Conservation (phyloP, 2,797 vertebrate genomes). For the Remorina albescens region DNA sequence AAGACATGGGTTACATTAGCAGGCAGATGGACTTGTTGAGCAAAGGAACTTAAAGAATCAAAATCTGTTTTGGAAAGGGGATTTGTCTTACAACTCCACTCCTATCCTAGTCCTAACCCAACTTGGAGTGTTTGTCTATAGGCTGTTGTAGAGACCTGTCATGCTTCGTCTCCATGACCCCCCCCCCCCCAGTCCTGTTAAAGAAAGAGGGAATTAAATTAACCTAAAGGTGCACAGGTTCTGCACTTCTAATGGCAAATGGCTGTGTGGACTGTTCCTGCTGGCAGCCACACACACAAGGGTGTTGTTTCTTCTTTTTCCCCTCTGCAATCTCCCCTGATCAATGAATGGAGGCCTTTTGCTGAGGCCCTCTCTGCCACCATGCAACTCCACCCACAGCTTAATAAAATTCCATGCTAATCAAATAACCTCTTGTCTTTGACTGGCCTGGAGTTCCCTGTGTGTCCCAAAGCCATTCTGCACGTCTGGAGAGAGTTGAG, state of each 20-base stretch:
- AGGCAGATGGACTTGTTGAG: background rate
- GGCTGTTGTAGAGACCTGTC: constrained; percentile 40
- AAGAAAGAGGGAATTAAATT: constrained; percentile 76
- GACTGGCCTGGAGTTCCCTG: constrained; percentile 77
- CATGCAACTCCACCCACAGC: constrained; percentile 84
- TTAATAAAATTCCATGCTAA: constrained; percentile 89
- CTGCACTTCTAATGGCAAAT: constrained; percentile 80
- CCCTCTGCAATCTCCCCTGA: constrained; percentile 77
- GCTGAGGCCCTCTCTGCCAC: constrained; percentile 74
- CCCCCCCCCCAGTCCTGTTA: constrained; percentile 66
- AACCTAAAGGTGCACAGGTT: constrained; percentile 73
- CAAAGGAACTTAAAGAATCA: constrained; percentile 25
- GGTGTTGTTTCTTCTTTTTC: constrained; percentile 77
- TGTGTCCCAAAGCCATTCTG: constrained; percentile 76
- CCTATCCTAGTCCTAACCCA: background rate
- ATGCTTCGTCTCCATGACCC: constrained; percentile 64
- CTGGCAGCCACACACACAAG: constrained; percentile 81
- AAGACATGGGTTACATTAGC: background rate
- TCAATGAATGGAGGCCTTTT: constrained; percentile 88
- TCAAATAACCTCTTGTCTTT: constrained; percentile 90
- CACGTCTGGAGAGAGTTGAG: constrained; percentile 70
- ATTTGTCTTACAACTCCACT: constrained; percentile 41
- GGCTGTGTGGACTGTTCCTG: constrained; percentile 76
- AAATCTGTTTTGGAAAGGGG: constrained; percentile 35
- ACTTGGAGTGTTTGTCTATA: constrained; percentile 53